Evolutionary conservation across 2,113 vertebrate genomes (phyloP).

Genomic region (Stictonetta naevosa): DNA sequence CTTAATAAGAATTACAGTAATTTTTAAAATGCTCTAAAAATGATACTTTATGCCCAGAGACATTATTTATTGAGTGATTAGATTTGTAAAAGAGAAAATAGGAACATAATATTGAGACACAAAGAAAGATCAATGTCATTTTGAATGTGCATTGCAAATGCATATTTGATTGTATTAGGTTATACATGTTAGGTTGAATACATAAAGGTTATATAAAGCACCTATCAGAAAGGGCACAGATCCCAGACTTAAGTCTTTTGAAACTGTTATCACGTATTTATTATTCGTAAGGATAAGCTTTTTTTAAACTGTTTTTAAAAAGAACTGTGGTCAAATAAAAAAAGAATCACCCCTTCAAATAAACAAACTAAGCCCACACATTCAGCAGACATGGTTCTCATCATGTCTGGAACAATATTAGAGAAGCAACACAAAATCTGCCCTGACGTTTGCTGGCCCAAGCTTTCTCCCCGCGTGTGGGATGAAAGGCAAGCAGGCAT

Average conservation of each 20-base stretch:
- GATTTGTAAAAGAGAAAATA: neutral
- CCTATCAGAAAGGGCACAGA: neutral
- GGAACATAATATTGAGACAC: neutral
- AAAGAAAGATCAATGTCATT: neutral
- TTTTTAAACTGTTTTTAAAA: neutral
- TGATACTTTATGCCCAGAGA: neutral
- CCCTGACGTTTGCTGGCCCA: neutral
- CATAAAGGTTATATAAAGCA: neutral
- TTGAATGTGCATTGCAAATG: neutral
- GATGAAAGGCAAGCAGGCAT: neutral
- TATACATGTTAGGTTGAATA: neutral
- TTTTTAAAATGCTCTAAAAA: neutral
- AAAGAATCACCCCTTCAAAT: neutral
- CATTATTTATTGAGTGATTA: neutral
- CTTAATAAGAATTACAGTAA: neutral
- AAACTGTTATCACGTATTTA: neutral
- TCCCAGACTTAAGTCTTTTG: neutral
- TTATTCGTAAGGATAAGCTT: neutral
- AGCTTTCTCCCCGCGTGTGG: neutral
- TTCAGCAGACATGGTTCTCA: neutral
- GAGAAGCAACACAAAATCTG: constrained; percentile 5
- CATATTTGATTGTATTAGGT: neutral
- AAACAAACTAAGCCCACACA: constrained; percentile 2
- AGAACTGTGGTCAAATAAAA: neutral
- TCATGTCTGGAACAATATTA: neutral